Percentiles rank a stretch among this genome's conserved stretches.
Evolutionary conservation across 2,113 vertebrate genomes (phyloP).

Genomic region (Lichenostomus cassidix): DNA sequence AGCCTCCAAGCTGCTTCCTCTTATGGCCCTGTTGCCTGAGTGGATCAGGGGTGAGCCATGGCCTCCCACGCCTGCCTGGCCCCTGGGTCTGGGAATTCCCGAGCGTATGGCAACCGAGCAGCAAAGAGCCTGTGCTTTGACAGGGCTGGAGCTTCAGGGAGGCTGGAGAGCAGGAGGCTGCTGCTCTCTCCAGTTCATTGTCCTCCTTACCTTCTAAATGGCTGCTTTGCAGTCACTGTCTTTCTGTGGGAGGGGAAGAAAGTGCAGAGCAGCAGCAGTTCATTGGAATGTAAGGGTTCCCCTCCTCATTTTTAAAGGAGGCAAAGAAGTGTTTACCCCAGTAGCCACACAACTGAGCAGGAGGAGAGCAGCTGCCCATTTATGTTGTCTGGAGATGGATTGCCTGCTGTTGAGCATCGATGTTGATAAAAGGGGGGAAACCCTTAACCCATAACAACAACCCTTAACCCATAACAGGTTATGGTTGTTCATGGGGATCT

Average conservation of each 20-base stretch:
- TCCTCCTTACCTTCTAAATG: not conserved
- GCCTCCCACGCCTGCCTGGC: not conserved
- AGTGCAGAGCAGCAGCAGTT: not conserved
- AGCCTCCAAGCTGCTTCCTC: constrained; percentile 15
- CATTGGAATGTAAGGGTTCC: not conserved
- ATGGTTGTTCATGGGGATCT: not conserved
- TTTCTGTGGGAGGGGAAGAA: not conserved
- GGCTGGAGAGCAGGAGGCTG: not conserved
- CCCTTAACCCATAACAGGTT: not conserved
- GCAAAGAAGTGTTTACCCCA: not conserved
- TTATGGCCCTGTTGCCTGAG: not conserved
- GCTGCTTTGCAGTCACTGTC: not conserved
- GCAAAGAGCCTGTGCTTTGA: not conserved
- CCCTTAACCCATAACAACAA: not conserved
- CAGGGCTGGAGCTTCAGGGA: not conserved
- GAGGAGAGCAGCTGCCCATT: not conserved
- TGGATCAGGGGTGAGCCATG: not conserved
- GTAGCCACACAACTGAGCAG: not conserved
- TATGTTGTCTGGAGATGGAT: not conserved
- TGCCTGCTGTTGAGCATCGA: not conserved
- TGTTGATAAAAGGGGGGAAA: not conserved
- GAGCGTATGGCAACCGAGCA: fast-evolving
- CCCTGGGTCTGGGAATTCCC: not conserved
- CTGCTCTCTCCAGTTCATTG: not conserved
- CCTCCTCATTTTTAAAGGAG: not conserved